Conservation (phyloP, 2,888 invertebrate genomes). For the Hedya salicella region DNA sequence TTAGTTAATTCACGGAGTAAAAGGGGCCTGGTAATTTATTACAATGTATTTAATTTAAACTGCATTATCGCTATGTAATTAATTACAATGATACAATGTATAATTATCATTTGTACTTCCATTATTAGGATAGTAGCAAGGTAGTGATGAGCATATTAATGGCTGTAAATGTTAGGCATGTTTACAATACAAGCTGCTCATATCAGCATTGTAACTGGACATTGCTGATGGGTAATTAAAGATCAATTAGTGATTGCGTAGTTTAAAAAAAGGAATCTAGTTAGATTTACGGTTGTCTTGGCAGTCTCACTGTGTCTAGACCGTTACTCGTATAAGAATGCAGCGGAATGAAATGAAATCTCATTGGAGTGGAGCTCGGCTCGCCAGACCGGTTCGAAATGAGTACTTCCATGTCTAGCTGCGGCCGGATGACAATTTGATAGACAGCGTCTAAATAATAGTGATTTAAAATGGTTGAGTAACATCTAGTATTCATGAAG, state of each 20-base stretch:
- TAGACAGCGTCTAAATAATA: conserved; percentile 69
- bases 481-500: conserved; percentile 17
- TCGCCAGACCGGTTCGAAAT: conserved; percentile 74
- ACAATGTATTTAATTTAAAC: conserved; percentile 9
- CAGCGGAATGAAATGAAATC: conserved; percentile 83
- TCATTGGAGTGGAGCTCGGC: conserved; percentile 79
- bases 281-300: conserved; percentile 57
- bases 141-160: conserved; percentile 58
- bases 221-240: conserved; percentile 33
- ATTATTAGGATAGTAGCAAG: conserved; percentile 59
- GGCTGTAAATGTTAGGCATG: conserved; percentile 23
- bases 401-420: conserved; percentile 67
- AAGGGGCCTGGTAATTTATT: conserved; percentile 23
- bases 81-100: conserved; percentile 51
- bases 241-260: conserved; percentile 40
- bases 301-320: conserved; percentile 64
- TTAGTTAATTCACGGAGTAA: conserved; percentile 16
- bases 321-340: conserved; percentile 83
- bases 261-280: conserved; percentile 49
- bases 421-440: conserved; percentile 74
- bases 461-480: conserved; percentile 55
- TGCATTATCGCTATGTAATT: conserved; percentile 17
- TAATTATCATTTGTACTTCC: conserved; percentile 57
- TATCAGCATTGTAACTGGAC: conserved; percentile 46
- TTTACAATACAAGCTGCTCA: conserved; percentile 54